Conservation (phyloP, 2,888 invertebrate species). For the Colletes collaris region DNA sequence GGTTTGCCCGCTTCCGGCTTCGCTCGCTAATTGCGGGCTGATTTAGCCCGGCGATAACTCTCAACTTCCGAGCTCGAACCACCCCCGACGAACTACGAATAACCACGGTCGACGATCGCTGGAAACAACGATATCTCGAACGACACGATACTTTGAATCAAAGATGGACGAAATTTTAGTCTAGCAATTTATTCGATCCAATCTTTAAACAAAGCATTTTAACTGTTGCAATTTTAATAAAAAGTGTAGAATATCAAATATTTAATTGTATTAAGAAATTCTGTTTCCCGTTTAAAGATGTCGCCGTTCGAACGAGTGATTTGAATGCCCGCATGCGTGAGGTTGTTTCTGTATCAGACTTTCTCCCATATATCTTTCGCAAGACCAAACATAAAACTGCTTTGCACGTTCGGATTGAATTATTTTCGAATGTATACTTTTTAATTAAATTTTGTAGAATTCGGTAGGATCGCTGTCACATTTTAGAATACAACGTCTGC, state of each 20-base stretch:
- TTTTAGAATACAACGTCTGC: too few species aligned
- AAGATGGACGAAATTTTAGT: background rate
- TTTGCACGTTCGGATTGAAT: too few species aligned
- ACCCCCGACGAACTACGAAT: constrained; percentile 50
- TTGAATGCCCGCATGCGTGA: constrained; percentile 18
- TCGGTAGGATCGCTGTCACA: too few species aligned
- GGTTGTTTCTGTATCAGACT: background rate
- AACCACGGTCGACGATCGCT: constrained; percentile 54
- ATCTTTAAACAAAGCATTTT: too few species aligned
- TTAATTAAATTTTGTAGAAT: too few species aligned
- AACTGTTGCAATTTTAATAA: too few species aligned
- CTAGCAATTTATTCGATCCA: too few species aligned
- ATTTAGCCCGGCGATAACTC: constrained; percentile 73
- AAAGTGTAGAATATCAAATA: too few species aligned
- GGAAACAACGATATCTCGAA: constrained; percentile 59
- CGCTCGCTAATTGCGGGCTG: constrained; percentile 72
- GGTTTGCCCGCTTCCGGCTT: constrained; percentile 58
- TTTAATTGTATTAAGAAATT: too few species aligned
- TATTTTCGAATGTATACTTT: too few species aligned
- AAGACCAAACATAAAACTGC: background rate
- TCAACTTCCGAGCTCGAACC: constrained; percentile 60
- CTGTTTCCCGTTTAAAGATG: background rate
- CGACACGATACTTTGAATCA: constrained; percentile 16
- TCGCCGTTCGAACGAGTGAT: background rate
- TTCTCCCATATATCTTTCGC: too few species aligned